phyloP scores from a whole-genome alignment of 92 coral and sea anemone genomes.

The Parazoanthus swiftii region DNA sequence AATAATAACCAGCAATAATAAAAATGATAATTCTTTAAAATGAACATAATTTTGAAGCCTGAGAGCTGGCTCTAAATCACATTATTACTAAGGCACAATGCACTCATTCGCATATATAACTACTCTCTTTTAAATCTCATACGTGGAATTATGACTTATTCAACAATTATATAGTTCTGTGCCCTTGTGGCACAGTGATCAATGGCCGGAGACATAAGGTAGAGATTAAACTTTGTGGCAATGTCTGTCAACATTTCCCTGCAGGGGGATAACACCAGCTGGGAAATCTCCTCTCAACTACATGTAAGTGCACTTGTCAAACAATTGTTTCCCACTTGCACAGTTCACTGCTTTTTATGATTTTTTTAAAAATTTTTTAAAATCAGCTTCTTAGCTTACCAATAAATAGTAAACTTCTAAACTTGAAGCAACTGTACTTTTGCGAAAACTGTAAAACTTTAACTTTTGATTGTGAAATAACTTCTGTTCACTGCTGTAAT shows the following conservation, averaged over 20 bases:
- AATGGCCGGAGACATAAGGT: not conserved
- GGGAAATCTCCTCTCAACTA: conserved; percentile 39
- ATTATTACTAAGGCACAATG: not conserved
- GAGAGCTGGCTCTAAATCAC: too few relatives aligned
- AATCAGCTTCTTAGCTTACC: too few relatives aligned
- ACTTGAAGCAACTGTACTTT: too few relatives aligned
- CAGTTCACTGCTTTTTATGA: not conserved
- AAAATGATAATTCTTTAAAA: too few relatives aligned
- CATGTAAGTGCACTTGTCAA: conserved; percentile 32
- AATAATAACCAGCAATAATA: too few relatives aligned
- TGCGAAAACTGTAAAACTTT: too few relatives aligned
- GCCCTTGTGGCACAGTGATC: not conserved
- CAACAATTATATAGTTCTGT: too few relatives aligned
- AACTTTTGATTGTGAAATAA: too few relatives aligned
- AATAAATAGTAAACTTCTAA: too few relatives aligned
- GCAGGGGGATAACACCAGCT: conserved; percentile 36
- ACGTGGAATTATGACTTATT: not conserved
- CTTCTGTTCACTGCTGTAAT: too few relatives aligned
- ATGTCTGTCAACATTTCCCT: not conserved
- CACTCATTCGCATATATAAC: not conserved
- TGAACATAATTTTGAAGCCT: too few relatives aligned
- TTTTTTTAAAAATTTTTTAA: too few relatives aligned
- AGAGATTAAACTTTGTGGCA: not conserved
- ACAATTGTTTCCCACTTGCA: not conserved
- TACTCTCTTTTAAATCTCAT: not conserved